These are phyloP conservation scores for Echiichthys vipera DNA, from an alignment of 2,797 vertebrate species.

Conservation along the genomic window DNA sequence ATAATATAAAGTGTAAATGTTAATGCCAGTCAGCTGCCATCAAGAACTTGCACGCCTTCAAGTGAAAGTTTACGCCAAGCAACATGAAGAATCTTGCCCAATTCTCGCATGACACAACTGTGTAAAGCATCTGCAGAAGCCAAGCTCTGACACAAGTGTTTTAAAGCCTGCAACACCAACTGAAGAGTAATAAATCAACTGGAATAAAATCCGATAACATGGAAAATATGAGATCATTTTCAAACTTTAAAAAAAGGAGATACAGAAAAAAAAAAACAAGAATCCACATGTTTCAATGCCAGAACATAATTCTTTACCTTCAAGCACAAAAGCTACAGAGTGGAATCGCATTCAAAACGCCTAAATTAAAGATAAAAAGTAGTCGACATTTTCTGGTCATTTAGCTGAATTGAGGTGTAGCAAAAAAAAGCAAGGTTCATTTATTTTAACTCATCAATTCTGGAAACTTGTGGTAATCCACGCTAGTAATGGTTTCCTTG, in stretches of 20 bases:
- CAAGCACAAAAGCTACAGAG: not conserved
- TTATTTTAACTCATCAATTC: slow-evolving; percentile 20
- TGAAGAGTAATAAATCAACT: slow-evolving; percentile 48
- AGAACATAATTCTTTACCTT: slow-evolving; percentile 14
- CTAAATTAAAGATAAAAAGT: not conserved
- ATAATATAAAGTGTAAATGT: not conserved
- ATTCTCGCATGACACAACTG: slow-evolving; percentile 42
- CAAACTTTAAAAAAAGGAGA: slow-evolving; percentile 24
- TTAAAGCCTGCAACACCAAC: slow-evolving; percentile 43
- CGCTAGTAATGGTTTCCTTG: slow-evolving; percentile 66
- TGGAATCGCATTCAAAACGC: not conserved
- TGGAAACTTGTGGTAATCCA: slow-evolving; percentile 43
- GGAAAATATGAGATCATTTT: slow-evolving; percentile 52
- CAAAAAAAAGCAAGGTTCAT: not conserved
- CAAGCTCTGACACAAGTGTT: slow-evolving; percentile 67
- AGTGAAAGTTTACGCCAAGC: slow-evolving; percentile 33
- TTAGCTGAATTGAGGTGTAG: not conserved
- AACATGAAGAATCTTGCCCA: slow-evolving; percentile 26
- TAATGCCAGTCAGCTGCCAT: slow-evolving; percentile 8
- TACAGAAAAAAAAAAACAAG: not conserved
- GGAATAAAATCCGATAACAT: slow-evolving; percentile 47
- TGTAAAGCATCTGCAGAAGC: slow-evolving; percentile 49
- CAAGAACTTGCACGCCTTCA: not conserved
- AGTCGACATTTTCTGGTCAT: slow-evolving; percentile 10
- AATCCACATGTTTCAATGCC: not conserved